These are phyloP conservation scores for Turritopsis dohrnii DNA, from an alignment of 30 jellyfish, hydroid and myxozoan species.

Conservation along the genomic window DNA sequence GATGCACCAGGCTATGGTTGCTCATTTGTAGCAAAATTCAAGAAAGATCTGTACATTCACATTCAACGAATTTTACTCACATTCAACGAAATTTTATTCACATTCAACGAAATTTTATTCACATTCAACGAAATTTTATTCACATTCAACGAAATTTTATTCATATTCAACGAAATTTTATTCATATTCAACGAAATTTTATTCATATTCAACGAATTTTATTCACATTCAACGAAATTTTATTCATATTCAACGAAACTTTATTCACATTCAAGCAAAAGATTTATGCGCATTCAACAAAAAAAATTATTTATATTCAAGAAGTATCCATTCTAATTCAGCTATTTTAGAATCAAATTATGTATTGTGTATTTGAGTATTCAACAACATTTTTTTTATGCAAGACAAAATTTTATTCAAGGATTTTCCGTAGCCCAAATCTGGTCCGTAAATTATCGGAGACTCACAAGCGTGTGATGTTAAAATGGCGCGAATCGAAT, in stretches of 20 bases:
- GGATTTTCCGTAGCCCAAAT: background rate
- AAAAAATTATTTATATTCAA: too few species aligned
- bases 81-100: background rate
- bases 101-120: background rate
- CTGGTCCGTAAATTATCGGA: background rate
- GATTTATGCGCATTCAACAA: background rate
- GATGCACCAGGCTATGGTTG: slow-evolving; percentile 4
- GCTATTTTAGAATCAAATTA: background rate
- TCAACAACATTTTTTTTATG: background rate
- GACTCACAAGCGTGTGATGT: background rate
- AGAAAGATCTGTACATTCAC: background rate
- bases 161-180: too few species aligned
- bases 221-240: too few species aligned
- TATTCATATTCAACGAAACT: too few species aligned
- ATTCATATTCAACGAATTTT: too few species aligned
- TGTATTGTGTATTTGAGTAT: too few species aligned
- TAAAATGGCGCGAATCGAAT: background rate
- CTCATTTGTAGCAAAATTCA: slow-evolving; percentile 3
- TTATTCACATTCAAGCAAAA: background rate
- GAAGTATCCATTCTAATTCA: background rate
- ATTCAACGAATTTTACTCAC: background rate
- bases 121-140: background rate
- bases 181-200: too few species aligned
- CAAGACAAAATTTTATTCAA: too few species aligned
- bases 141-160: too few species aligned